A percentile compares a stretch with the other conserved stretches of the same genome.
Evolutionary conservation across 1,140 invertebrate genomes (phyloP).

Genomic region (Drosophila obscura): DNA sequence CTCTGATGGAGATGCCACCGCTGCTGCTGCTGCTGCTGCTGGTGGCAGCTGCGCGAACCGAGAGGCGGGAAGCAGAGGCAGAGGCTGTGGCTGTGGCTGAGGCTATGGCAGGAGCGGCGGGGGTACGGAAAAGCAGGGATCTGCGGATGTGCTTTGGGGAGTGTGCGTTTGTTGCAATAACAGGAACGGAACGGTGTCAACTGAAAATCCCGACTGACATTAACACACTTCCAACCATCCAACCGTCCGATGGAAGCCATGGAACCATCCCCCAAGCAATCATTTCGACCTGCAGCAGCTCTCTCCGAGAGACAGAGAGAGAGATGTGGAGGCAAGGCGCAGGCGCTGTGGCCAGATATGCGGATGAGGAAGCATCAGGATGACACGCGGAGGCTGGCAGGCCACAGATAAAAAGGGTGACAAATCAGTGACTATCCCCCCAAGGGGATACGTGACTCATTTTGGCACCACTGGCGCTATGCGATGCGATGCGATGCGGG

Average conservation of each 20-base stretch:
- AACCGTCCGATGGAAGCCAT: too few relatives aligned
- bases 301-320: conserved; percentile 14
- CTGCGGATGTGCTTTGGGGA: conserved; percentile 27
- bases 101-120: conserved; percentile 16
- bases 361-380: conserved; percentile 32
- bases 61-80: conserved; percentile 18
- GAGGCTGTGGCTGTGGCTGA: neutral
- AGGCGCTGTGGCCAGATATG: conserved; percentile 41
- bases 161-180: conserved; percentile 65
- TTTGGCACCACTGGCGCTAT: conserved; percentile 14
- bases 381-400: conserved; percentile 38
- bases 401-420: conserved; percentile 8
- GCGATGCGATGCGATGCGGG: neutral
- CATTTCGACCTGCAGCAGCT: conserved; percentile 46
- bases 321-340: conserved; percentile 31
- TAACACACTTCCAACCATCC: conserved; percentile 61
- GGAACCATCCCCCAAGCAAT: conserved; percentile 43
- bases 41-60: conserved; percentile 57
- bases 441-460: conserved; percentile 24
- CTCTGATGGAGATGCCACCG: conserved; percentile 45
- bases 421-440: conserved; percentile 29
- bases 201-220: conserved; percentile 70
- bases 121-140: conserved; percentile 41
- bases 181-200: conserved; percentile 78
- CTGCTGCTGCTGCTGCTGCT: conserved; percentile 3